A percentile compares a stretch with the other conserved stretches of the same genome.
Conservation (phyloP, 2,888 invertebrate species). For the Diaprepes abbreviatus region DNA sequence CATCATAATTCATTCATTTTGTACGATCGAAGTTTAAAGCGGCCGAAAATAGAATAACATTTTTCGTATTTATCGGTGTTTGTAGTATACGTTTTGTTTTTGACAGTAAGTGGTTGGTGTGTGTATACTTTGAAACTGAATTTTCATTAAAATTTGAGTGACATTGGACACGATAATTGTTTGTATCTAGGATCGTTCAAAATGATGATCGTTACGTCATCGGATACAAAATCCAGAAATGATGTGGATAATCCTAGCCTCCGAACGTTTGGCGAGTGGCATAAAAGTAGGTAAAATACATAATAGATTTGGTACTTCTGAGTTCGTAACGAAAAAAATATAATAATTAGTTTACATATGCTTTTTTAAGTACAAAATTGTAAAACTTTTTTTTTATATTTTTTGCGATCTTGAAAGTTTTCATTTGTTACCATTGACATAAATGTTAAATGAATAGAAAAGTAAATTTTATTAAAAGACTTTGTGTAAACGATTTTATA, state of each 20-base stretch:
- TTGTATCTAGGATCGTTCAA: neutral
- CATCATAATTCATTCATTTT: conserved; percentile 48
- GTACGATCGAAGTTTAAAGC: conserved; percentile 32
- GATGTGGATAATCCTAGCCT: neutral
- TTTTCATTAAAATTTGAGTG: neutral
- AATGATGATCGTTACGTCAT: conserved; percentile 46
- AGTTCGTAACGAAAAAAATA: too few species aligned
- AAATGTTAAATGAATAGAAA: too few species aligned
- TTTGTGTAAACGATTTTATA: too few species aligned
- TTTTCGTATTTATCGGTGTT: conserved; percentile 29
- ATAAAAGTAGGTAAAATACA: too few species aligned
- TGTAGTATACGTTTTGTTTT: conserved; percentile 25
- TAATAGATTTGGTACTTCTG: too few species aligned
- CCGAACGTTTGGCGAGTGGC: too few species aligned
- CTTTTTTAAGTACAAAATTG: too few species aligned
- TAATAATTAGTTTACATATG: too few species aligned
- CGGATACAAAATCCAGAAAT: conserved; percentile 22
- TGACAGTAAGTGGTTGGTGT: conserved; percentile 2
- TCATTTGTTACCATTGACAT: too few species aligned
- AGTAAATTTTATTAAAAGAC: too few species aligned
- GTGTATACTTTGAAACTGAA: neutral
- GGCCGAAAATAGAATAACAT: conserved; percentile 22
- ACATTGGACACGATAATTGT: neutral
- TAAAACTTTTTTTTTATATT: too few species aligned
- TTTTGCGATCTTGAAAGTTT: too few species aligned